These are phyloP conservation scores for Gallinago jamesoni DNA, from an alignment of 2,113 vertebrate species.

Conservation along the genomic window DNA sequence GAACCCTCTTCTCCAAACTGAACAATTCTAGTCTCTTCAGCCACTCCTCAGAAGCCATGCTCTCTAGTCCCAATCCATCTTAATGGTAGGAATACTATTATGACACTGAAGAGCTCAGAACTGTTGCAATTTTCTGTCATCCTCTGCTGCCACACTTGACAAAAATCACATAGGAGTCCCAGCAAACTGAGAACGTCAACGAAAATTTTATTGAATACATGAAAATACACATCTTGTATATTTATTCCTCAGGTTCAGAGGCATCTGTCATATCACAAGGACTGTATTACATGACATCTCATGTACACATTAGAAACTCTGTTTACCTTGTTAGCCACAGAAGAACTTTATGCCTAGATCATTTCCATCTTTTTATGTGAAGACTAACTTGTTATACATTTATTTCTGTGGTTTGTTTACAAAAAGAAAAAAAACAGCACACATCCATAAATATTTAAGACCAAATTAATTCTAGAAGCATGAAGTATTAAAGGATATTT, in stretches of 20 bases:
- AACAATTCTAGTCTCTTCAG: background rate
- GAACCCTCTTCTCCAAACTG: background rate
- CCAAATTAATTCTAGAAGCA: background rate
- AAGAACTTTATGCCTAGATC: background rate
- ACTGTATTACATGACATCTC: background rate
- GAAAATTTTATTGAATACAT: background rate
- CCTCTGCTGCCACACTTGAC: background rate
- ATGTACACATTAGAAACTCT: background rate
- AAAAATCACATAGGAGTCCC: rapidly evolving
- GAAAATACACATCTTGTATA: background rate
- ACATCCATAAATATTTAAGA: background rate
- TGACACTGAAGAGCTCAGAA: background rate
- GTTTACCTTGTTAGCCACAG: background rate
- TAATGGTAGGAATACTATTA: background rate
- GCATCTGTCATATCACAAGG: background rate
- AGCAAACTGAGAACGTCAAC: background rate
- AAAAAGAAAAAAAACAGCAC: background rate
- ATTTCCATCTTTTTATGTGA: background rate
- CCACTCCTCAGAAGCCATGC: background rate
- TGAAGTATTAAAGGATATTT: background rate
- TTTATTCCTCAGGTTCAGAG: background rate
- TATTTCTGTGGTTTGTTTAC: background rate
- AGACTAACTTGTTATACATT: background rate
- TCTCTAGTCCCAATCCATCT: background rate
- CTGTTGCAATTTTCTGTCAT: background rate